phyloP scores from a whole-genome alignment of 2,113 vertebrate species.

The Marmota monax region DNA sequence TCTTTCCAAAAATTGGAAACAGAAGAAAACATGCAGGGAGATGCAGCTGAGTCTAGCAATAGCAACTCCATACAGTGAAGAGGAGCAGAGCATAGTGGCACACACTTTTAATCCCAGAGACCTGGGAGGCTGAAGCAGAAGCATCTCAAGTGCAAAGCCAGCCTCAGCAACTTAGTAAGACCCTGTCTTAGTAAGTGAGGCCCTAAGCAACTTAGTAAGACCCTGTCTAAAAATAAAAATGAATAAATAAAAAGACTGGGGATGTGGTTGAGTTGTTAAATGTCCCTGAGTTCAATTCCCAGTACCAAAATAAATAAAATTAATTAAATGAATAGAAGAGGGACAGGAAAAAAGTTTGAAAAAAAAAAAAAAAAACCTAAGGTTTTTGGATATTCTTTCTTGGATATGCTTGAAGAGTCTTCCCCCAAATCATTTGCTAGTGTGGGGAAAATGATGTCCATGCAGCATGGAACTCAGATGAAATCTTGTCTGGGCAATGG shows the following conservation, averaged over 20 bases:
- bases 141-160: no score
- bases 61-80: background rate
- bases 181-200: no score
- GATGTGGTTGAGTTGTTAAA: no score
- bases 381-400: background rate
- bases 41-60: accelerated
- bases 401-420: background rate
- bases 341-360: background rate
- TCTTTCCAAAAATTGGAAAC: background rate
- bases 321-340: no score
- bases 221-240: no score
- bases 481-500: background rate
- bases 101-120: no score
- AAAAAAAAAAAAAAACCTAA: background rate
- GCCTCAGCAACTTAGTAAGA: no score
- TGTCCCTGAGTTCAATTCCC: no score
- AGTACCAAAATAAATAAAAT: no score
- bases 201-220: no score
- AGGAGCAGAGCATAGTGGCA: background rate
- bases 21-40: background rate
- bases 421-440: background rate
- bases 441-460: background rate
- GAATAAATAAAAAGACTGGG: no score
- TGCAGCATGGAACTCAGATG: background rate
- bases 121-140: no score